Evolutionary conservation across 2,888 invertebrate species (phyloP), one percentile per base, ranked within the genome.

Genomic region (Oxyteleia sp.): DNA sequence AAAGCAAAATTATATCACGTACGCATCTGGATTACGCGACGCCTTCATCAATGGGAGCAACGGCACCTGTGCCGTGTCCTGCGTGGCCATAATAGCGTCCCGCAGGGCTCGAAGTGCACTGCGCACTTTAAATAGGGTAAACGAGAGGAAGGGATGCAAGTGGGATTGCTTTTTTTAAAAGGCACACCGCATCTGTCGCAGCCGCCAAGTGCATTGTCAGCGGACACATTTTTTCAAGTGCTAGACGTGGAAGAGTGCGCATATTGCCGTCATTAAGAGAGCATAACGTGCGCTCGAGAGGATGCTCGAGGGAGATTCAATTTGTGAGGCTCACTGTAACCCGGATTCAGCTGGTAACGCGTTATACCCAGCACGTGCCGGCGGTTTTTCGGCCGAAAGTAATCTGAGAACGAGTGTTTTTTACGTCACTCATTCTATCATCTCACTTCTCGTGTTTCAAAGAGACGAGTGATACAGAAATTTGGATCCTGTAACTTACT

Each of bases 121-220:
- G 74, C 74, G 57, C 66, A 71, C 53, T 72, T 80, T 74, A 16
- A 61, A 68, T 51, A 32, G 47, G 47, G 61, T 49, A 41, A 81
- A 61, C 23, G 69, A 66, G 35, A 20, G 45, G 16, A 26, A 53
- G 71, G 59, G 64, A 41, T 15, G 45, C 23, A 51, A 68, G 80
- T 51, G 71, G 63, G 69, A n/a, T n/a, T n/a, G n/a, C n/a, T n/a
- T n/a, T 82, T 88, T 88, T 86, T 87, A 91, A 89, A 84, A 85
- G 87, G 86, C 89, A 88, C 87, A 86, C n/a, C 87, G 87, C 92
- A 92, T 92, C 92, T 93, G 92, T 91, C 92, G 89, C 90, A 87
- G 91, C 91, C 88, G 89, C n/a, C n/a, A n/a, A 53, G 69, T 82
- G 85, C 88, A 91, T 92, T 92, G 90, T 91, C 89, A 80, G 88